Conservation (phyloP, 2,797 vertebrate species). For the Sebastes cheni region DNA sequence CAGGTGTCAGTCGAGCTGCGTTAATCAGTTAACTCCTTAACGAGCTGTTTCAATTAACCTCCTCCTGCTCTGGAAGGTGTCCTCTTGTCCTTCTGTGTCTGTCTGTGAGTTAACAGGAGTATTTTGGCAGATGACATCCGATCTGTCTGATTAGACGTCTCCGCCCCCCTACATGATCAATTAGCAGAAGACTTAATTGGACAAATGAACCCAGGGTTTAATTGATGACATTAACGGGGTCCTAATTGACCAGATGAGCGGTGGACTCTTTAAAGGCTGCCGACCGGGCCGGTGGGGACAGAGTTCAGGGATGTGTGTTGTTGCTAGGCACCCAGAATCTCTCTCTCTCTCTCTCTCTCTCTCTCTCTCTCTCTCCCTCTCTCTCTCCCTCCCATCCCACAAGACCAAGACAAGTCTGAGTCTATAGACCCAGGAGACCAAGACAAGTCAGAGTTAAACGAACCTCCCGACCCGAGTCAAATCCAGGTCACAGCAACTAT, state of each 20-base stretch:
- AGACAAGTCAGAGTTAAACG: too few species aligned
- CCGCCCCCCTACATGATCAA: background rate
- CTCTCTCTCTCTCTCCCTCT: too few species aligned
- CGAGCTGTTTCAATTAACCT: slow-evolving; percentile 33
- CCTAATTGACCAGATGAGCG: slow-evolving; percentile 15
- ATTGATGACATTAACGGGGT: slow-evolving; percentile 21
- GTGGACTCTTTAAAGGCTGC: background rate
- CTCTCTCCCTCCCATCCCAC: too few species aligned
- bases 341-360: background rate
- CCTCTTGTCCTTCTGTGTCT: background rate
- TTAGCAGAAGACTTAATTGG: slow-evolving; percentile 23
- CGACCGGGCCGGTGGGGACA: background rate
- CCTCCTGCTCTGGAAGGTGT: background rate
- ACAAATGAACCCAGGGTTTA: slow-evolving; percentile 33
- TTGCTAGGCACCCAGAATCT: slow-evolving; percentile 50
- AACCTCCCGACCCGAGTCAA: too few species aligned
- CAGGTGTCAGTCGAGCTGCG: background rate
- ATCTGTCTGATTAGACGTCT: background rate
- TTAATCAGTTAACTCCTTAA: slow-evolving; percentile 25
- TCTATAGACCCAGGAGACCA: too few species aligned
- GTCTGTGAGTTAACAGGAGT: background rate
- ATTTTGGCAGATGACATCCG: background rate
- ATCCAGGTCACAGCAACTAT: too few species aligned
- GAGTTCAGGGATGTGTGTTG: background rate
- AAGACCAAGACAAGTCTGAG: too few species aligned